These are phyloP conservation scores for Palloptera scutellata DNA, from an alignment of 2,888 invertebrate species.

Conservation along the genomic window DNA sequence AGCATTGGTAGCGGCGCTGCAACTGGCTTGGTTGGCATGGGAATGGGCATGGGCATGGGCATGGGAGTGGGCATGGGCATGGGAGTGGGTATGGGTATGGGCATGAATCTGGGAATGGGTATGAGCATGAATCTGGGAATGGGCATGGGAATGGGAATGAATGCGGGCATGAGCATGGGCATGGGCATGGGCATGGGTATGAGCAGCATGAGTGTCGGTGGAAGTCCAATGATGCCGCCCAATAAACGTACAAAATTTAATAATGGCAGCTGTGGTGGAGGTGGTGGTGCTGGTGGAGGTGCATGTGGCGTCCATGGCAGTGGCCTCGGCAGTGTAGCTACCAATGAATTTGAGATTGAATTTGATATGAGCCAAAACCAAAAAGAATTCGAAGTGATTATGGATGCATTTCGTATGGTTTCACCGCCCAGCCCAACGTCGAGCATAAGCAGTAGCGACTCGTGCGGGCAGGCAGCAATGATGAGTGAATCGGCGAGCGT, in stretches of 20 bases:
- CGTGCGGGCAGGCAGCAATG: constrained; percentile 72
- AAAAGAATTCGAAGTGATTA: constrained; percentile 65
- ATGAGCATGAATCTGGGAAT: constrained; percentile 7
- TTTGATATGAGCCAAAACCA: constrained; percentile 64
- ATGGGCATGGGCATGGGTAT: constrained; percentile 24
- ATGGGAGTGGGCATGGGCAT: constrained; percentile 14
- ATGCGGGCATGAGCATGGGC: constrained; percentile 13
- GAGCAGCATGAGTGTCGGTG: constrained; percentile 16
- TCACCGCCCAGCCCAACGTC: constrained; percentile 55
- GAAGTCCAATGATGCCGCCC: constrained; percentile 10
- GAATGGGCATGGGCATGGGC: constrained; percentile 23
- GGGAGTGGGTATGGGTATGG: constrained; percentile 11
- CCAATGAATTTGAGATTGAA: constrained; percentile 54
- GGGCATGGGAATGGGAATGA: constrained; percentile 13
- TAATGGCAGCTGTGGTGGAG: not conserved
- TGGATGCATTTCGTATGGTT: constrained; percentile 64
- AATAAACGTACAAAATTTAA: constrained; percentile 44
- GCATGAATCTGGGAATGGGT: constrained; percentile 12
- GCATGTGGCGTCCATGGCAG: constrained; percentile 5
- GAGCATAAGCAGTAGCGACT: constrained; percentile 62
- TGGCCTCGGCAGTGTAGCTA: too few species aligned
- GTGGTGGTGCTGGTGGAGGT: constrained; percentile 10
- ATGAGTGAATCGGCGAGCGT: constrained; percentile 68
- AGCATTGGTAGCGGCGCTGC: constrained; percentile 43
- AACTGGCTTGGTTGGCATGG: constrained; percentile 15